Evolutionary conservation across 1,140 invertebrate genomes (phyloP).

Genomic region (Anoplolepis gracilipes): DNA sequence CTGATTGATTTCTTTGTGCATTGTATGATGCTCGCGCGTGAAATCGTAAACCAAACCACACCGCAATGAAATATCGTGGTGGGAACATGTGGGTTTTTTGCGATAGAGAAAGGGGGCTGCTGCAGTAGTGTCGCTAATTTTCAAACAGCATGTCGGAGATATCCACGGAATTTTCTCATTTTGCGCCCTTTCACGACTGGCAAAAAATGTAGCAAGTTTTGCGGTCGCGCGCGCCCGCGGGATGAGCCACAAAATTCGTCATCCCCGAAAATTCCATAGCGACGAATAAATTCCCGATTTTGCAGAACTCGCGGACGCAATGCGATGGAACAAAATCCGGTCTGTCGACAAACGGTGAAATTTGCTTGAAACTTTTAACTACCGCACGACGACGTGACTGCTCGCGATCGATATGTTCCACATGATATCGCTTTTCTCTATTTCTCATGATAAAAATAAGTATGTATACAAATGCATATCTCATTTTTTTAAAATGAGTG

Average conservation of each 20-base stretch:
- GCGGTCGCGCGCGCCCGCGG: constrained; percentile 5
- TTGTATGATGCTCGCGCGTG: not conserved
- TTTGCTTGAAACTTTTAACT: constrained; percentile 41
- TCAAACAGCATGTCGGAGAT: constrained; percentile 1
- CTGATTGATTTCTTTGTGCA: constrained; percentile 3
- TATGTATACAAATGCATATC: not conserved
- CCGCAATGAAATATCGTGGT: constrained; percentile 14
- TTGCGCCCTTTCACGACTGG: not conserved
- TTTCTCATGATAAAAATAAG: not conserved
- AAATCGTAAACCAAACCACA: not conserved
- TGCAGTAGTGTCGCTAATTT: constrained; percentile 14
- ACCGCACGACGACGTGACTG: not conserved
- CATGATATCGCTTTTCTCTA: not conserved
- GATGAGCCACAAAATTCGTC: constrained; percentile 41
- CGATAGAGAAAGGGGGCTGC: not conserved
- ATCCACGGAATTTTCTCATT: constrained; percentile 45
- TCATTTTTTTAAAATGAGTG: not conserved
- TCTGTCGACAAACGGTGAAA: constrained; percentile 29
- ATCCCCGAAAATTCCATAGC: constrained; percentile 45
- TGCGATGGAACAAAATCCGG: constrained; percentile 15
- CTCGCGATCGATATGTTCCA: not conserved
- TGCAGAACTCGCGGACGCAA: not conserved
- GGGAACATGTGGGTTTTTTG: not conserved
- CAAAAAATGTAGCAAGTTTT: constrained; percentile 26
- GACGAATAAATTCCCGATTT: constrained; percentile 50